These are phyloP conservation scores for Felis catus DNA, from an alignment of 2,113 vertebrate genomes.

Conservation along the genomic window DNA sequence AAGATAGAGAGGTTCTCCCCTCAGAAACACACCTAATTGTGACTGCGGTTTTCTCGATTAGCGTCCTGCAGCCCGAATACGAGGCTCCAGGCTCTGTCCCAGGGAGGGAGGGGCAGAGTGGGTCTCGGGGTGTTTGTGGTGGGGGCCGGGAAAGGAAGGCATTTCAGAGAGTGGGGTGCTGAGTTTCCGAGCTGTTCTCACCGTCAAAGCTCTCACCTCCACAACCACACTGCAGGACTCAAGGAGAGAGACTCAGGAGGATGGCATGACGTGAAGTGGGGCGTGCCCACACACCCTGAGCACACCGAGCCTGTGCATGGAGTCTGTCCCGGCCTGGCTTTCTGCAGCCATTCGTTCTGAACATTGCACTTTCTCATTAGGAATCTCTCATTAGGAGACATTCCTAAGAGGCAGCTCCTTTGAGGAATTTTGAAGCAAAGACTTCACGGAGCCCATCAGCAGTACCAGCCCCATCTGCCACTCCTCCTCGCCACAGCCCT, in stretches of 20 bases:
- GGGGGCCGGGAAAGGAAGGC: not conserved
- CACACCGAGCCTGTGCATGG: not conserved
- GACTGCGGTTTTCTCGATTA: not conserved
- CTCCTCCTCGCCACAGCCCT: not conserved
- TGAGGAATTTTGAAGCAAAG: constrained; percentile 57
- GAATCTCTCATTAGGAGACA: constrained; percentile 56
- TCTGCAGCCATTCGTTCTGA: constrained; percentile 69
- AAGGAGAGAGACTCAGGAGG: not conserved
- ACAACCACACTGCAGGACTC: not conserved
- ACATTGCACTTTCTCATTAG: constrained; percentile 66
- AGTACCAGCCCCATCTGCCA: constrained; percentile 23
- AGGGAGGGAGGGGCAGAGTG: not conserved
- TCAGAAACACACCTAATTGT: constrained; percentile 1
- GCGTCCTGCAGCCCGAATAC: not conserved
- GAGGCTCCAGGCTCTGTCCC: not conserved
- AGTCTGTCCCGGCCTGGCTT: not conserved
- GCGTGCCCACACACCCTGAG: not conserved
- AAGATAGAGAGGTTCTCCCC: not conserved
- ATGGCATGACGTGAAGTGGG: not conserved
- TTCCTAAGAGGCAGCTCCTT: constrained; percentile 65
- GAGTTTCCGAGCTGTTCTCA: not conserved
- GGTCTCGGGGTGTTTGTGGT: not conserved
- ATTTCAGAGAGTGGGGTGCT: not conserved
- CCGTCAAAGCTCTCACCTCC: not conserved
- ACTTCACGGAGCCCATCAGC: constrained; percentile 37